Evolutionary conservation across 2,888 invertebrate species (phyloP).

Genomic region (Troides aeacus): DNA sequence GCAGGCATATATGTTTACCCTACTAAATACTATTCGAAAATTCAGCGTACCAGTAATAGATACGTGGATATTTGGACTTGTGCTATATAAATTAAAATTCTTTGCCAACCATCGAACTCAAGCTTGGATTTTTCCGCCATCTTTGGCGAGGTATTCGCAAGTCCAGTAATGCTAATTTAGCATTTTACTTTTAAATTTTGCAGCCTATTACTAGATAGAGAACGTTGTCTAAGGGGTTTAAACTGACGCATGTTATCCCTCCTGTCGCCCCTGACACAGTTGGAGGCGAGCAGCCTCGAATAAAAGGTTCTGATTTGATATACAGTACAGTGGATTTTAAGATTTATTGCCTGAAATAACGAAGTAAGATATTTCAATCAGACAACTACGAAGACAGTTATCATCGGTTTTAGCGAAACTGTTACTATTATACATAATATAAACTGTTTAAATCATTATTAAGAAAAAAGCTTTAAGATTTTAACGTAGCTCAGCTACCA

Average conservation of each 20-base stretch:
- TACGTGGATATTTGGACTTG: not conserved
- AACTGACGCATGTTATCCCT: not conserved
- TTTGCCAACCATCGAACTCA: not conserved
- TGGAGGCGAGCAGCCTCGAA: not conserved
- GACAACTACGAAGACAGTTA: too few species aligned
- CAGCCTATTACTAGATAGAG: not conserved
- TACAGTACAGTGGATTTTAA: not conserved
- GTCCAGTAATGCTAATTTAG: constrained; percentile 17
- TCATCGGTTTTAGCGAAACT: too few species aligned
- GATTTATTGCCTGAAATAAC: not conserved
- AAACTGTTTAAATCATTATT: too few species aligned
- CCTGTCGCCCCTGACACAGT: constrained; percentile 20
- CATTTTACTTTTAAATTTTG: constrained; percentile 22
- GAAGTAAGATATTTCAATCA: too few species aligned
- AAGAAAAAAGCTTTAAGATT: too few species aligned
- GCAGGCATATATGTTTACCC: not conserved
- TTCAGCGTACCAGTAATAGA: not conserved
- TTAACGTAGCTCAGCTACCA: too few species aligned
- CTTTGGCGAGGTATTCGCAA: constrained; percentile 11
- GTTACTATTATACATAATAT: too few species aligned
- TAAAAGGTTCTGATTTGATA: not conserved
- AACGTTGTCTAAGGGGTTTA: not conserved
- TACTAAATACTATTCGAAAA: not conserved
- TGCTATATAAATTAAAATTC: constrained; percentile 19
- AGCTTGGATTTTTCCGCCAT: constrained; percentile 9